phyloP scores from a whole-genome alignment of 2,113 vertebrate genomes.

The Mobula hypostoma region DNA sequence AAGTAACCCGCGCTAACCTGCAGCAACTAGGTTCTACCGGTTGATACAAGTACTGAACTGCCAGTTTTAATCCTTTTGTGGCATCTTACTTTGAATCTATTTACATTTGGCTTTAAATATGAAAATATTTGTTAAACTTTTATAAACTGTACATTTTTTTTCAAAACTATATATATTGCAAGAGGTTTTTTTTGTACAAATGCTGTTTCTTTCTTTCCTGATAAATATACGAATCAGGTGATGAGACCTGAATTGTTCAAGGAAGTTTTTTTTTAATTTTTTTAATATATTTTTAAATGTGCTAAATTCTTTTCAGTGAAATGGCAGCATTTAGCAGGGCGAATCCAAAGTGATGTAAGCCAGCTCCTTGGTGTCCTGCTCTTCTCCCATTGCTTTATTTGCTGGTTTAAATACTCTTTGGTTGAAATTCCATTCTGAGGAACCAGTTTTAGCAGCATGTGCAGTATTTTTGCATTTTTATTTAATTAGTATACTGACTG shows the following conservation, averaged over 20 bases:
- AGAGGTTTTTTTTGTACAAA: slow-evolving; percentile 54
- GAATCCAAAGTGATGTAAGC: slow-evolving; percentile 26
- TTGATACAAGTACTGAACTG: slow-evolving; percentile 39
- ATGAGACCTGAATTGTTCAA: slow-evolving; percentile 54
- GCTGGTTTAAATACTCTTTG: slow-evolving; percentile 65
- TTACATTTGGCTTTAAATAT: slow-evolving; percentile 84
- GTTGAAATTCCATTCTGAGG: slow-evolving; percentile 45
- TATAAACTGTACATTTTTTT: slow-evolving; percentile 67
- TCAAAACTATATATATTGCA: slow-evolving; percentile 58
- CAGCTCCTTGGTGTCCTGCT: slow-evolving; percentile 39
- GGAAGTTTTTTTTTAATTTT: slow-evolving; percentile 43
- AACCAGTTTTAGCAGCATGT: slow-evolving; percentile 34
- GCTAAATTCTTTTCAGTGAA: slow-evolving; percentile 47
- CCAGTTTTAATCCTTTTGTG: slow-evolving; percentile 35
- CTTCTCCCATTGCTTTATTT: slow-evolving; percentile 43
- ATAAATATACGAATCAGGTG: slow-evolving; percentile 47
- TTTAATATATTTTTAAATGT: slow-evolving; percentile 10
- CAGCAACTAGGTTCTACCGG: slow-evolving; percentile 64
- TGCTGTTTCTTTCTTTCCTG: slow-evolving; percentile 46
- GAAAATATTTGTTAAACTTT: slow-evolving; percentile 75
- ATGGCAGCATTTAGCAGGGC: slow-evolving; percentile 45
- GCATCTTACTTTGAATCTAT: slow-evolving; percentile 47
- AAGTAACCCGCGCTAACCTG: slow-evolving; percentile 57
- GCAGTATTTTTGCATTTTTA: slow-evolving; percentile 29
- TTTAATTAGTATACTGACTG: not conserved